Evolutionary conservation across 2,888 invertebrate species (phyloP).

Genomic region (Trichopria drosophilae): DNA sequence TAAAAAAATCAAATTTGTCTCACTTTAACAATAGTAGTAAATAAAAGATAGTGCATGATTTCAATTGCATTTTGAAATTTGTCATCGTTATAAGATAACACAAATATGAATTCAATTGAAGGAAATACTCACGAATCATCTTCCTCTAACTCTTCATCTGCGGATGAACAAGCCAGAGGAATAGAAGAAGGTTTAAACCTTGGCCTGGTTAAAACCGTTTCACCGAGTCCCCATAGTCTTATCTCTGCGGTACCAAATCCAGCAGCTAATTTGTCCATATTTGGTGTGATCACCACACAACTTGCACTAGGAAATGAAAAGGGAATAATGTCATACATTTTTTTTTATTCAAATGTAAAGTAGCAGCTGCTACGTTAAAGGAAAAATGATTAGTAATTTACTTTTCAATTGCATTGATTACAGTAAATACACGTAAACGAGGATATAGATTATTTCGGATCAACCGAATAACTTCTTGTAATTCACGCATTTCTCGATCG

Average conservation of each 20-base stretch:
- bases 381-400: constrained; percentile 51
- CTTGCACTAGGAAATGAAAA: constrained; percentile 62
- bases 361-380: too few species aligned
- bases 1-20: constrained; percentile 49
- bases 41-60: too few species aligned
- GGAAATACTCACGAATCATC: constrained; percentile 59
- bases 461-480: constrained; percentile 68
- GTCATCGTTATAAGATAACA: constrained; percentile 1
- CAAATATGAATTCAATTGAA: too few species aligned
- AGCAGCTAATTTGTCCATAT: constrained; percentile 68
- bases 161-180: constrained; percentile 62
- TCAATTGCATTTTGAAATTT: too few species aligned
- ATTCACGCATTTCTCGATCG: constrained; percentile 65
- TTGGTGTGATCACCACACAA: constrained; percentile 65
- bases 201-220: constrained; percentile 55
- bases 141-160: constrained; percentile 48
- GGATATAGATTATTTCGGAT: constrained; percentile 65
- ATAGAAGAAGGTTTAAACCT: constrained; percentile 56
- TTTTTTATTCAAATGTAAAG: too few species aligned
- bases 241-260: constrained; percentile 74
- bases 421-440: constrained; percentile 73
- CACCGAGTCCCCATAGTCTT: constrained; percentile 68
- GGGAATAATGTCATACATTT: too few species aligned
- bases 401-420: constrained; percentile 69
- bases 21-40: too few species aligned